These are phyloP conservation scores for Gallinago paraguaiae DNA, from an alignment of 2,113 vertebrate species.

Conservation along the genomic window DNA sequence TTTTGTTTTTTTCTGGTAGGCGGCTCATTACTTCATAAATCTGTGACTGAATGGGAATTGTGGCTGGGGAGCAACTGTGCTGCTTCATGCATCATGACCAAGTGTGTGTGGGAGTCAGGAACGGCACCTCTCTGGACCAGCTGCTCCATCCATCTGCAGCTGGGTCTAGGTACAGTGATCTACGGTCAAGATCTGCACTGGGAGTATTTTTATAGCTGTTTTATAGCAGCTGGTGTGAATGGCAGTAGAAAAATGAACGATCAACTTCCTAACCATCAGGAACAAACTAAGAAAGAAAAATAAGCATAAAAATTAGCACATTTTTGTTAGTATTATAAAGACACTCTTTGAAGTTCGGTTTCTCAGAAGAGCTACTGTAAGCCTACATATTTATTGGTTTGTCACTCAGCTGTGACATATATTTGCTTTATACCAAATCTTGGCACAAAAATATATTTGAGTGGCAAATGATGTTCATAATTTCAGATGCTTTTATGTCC, in stretches of 20 bases:
- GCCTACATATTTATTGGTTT: slow-evolving; percentile 22
- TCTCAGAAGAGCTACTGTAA: slow-evolving; percentile 15
- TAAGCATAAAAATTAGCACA: slow-evolving; percentile 34
- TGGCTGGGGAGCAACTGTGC: slow-evolving; percentile 62
- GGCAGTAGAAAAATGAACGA: slow-evolving; percentile 70
- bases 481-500: slow-evolving; percentile 7
- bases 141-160: slow-evolving; percentile 80
- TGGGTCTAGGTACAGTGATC: slow-evolving; percentile 74
- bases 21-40: slow-evolving; percentile 77
- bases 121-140: slow-evolving; percentile 77
- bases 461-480: slow-evolving; percentile 8
- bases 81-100: slow-evolving; percentile 61
- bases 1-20: slow-evolving; percentile 67
- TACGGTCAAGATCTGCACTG: slow-evolving; percentile 68
- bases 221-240: slow-evolving; percentile 76
- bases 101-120: slow-evolving; percentile 49
- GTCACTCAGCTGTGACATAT: slow-evolving; percentile 40
- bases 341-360: background rate
- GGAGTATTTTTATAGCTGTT: slow-evolving; percentile 71
- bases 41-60: slow-evolving; percentile 68
- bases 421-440: slow-evolving; percentile 28
- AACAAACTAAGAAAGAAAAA: slow-evolving; percentile 61
- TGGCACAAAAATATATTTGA: slow-evolving; percentile 28
- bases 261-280: slow-evolving; percentile 59
- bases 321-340: slow-evolving; percentile 1